These are phyloP conservation scores for Agapornis canus DNA, from an alignment of 2,797 vertebrate genomes.

Conservation along the genomic window DNA sequence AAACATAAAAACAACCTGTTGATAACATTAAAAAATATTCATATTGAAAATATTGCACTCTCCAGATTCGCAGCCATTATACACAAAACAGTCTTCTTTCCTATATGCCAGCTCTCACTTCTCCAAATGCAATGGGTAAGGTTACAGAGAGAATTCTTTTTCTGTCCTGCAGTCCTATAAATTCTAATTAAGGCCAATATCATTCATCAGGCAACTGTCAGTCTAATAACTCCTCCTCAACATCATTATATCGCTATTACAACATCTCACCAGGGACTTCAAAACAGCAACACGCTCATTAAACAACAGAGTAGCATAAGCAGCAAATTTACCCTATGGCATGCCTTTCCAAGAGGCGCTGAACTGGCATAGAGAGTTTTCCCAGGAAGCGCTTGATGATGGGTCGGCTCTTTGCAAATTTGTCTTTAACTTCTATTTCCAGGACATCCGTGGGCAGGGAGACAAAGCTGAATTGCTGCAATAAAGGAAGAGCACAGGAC, in stretches of 20 bases:
- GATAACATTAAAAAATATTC: not conserved
- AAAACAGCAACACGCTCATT: not conserved
- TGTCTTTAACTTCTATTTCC: constrained; percentile 98
- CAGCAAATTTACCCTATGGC: constrained; percentile 89
- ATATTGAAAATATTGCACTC: constrained; percentile 61
- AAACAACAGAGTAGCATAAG: not conserved
- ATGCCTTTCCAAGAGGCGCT: constrained; percentile 94
- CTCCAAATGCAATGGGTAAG: not conserved
- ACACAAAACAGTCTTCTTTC: not conserved
- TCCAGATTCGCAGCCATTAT: not conserved
- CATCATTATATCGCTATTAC: not conserved
- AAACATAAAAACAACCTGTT: constrained; percentile 1
- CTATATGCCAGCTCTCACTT: not conserved
- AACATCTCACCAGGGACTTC: not conserved
- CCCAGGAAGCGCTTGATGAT: constrained; percentile 98
- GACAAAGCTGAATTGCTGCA: constrained; percentile 93
- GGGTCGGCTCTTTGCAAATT: constrained; percentile 96
- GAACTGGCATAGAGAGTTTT: constrained; percentile 94
- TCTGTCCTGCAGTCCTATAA: not conserved
- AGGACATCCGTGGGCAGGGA: constrained; percentile 97
- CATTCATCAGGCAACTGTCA: not conserved
- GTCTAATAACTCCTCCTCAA: not conserved
- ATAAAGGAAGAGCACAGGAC: constrained; percentile 43
- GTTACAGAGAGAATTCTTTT: not conserved
- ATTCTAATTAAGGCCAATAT: not conserved